Evolutionary conservation across 2,797 vertebrate species (phyloP), one percentile per base, ranked within the genome.

Genomic region (Crocodylus rhombifer): DNA sequence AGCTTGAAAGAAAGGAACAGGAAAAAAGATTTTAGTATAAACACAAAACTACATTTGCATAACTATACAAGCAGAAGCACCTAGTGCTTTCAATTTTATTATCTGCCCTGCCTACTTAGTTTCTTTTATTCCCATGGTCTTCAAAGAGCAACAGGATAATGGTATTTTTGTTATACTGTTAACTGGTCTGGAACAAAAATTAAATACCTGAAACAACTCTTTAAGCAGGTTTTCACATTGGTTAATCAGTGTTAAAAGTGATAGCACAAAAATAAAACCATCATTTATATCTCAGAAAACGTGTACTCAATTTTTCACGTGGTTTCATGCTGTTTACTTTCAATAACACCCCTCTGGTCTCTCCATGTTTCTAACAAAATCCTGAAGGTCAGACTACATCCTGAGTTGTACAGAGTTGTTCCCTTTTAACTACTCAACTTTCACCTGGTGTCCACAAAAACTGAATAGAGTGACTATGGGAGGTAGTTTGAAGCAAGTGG

Each of bases 351-450:
- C 10, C 42, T 51, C 10, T 10, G 10, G 42, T 51, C 10, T 51
- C 42, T 51, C 42, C 42, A 51, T 51, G 42, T 51, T 51, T 51
- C 42, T 51, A 51, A 51, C 42, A 51, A 51, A 51, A 51, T 51
- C 42, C 42, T 51, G 42, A 51, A 51, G 2, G 9, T 10, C 42
- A 51, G 42, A 51, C 28, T 36, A 90, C 10, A 93, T 17, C 57
- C n/a, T 56, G 5, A 92, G 77, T 14, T 14, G 87, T 67, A 87
- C 51, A 82, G 57, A 86, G 61, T 26, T 77, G 75, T 86, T 83
- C 62, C n/a, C n/a, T 60, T 77, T 74, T 75, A 62, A 80, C 42
- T 80, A 16, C 90, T 89, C 88, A 90, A 36, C 60, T 90, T 92
- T 62, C 42, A 14, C 60, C 61, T 42, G 76, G 28, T 30, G 25